These are phyloP conservation scores for Tricholaema leucomelas DNA, from an alignment of 2,113 vertebrate genomes.

Conservation along the genomic window DNA sequence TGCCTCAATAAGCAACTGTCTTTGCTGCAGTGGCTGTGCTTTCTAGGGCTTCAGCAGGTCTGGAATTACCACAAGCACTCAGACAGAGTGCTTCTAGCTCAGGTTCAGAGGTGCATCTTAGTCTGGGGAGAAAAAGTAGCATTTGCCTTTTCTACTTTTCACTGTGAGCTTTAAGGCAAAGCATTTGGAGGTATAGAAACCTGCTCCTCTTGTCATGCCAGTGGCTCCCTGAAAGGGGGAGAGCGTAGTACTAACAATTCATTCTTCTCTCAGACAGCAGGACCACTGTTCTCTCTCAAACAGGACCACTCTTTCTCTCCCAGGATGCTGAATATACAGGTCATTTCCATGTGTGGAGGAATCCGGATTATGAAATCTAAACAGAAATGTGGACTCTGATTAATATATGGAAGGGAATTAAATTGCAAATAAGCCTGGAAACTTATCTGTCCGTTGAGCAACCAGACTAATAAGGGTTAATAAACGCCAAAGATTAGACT, in stretches of 20 bases:
- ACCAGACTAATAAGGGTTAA: slow-evolving; percentile 35
- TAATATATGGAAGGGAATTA: neutral
- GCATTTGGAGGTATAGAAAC: neutral
- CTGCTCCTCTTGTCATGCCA: neutral
- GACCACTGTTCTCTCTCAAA: neutral
- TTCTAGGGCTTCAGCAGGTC: slow-evolving; percentile 11
- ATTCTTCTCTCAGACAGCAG: neutral
- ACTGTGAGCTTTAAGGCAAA: neutral
- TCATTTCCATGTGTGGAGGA: neutral
- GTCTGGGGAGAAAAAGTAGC: neutral
- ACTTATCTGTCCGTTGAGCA: neutral
- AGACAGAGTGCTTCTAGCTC: neutral
- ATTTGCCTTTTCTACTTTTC: neutral
- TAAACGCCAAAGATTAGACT: slow-evolving; percentile 28
- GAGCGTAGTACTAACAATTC: neutral
- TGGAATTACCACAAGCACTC: slow-evolving; percentile 24
- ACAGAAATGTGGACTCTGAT: neutral
- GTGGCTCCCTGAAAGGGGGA: neutral
- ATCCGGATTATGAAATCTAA: neutral
- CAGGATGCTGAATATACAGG: neutral
- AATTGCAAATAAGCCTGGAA: neutral
- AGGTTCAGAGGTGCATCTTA: neutral
- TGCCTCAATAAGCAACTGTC: neutral
- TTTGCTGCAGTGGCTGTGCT: neutral
- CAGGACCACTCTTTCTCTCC: neutral